Conservation (phyloP, 2,888 invertebrate genomes). For the Hydraecia micacea region DNA sequence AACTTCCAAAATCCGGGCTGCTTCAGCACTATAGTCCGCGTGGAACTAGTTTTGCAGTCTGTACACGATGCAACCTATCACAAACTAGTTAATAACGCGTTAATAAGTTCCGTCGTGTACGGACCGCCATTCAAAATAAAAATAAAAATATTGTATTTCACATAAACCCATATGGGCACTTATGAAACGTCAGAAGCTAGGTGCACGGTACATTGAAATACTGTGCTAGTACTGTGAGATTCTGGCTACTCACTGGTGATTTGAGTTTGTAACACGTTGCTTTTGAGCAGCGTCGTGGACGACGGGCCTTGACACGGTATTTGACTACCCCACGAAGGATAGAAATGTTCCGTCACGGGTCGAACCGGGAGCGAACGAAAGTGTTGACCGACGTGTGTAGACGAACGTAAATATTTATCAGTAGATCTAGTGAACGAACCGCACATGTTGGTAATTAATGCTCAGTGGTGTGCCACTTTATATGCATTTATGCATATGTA, state of each 20-base stretch:
- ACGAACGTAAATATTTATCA: constrained; percentile 49
- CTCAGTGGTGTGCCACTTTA: constrained; percentile 5
- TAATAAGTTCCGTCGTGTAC: not conserved
- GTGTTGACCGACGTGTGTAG: constrained; percentile 37
- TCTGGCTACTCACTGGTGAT: not conserved
- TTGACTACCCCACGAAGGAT: constrained; percentile 30
- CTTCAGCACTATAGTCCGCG: no score
- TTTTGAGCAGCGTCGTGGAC: not conserved
- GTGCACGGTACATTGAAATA: not conserved
- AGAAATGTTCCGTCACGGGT: constrained; percentile 33
- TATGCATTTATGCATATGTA: constrained; percentile 26
- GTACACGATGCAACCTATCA: not conserved
- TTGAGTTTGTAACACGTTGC: not conserved
- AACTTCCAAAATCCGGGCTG: not conserved
- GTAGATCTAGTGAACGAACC: constrained; percentile 16
- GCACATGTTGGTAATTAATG: constrained; percentile 23
- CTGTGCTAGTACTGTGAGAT: not conserved
- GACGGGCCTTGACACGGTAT: not conserved
- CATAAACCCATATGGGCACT: no score
- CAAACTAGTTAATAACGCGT: not conserved
- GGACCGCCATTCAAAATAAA: not conserved
- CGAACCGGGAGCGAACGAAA: constrained; percentile 5
- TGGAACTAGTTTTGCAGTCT: no score
- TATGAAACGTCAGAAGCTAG: no score
- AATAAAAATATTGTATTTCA: no score